Conservation (phyloP, 2,113 vertebrate genomes). For the Burhinus oedicnemus region DNA sequence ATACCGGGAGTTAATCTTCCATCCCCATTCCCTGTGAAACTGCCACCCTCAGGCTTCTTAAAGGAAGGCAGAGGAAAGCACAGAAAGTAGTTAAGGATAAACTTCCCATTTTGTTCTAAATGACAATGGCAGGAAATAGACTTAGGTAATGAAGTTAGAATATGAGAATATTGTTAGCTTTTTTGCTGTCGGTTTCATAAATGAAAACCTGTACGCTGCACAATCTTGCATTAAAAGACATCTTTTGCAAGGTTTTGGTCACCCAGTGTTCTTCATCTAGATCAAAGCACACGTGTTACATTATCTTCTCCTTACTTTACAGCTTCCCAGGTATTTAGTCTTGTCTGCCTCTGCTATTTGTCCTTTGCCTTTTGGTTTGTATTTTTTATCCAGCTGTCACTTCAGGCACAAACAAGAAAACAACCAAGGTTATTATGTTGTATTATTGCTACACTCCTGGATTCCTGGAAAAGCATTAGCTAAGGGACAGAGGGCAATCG, state of each 20-base stretch:
- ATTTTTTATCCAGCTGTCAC: not conserved
- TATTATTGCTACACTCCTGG: not conserved
- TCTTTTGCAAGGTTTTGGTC: not conserved
- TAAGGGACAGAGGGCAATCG: not conserved
- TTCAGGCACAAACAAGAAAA: not conserved
- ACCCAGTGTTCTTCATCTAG: not conserved
- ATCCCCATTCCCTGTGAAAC: not conserved
- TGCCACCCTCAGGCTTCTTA: not conserved
- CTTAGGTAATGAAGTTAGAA: not conserved
- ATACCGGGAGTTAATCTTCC: not conserved
- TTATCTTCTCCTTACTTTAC: not conserved
- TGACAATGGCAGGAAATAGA: not conserved
- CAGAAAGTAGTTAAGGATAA: not conserved
- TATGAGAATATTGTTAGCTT: not conserved
- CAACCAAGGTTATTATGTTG: not conserved
- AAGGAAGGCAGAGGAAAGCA: not conserved
- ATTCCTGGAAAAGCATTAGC: not conserved
- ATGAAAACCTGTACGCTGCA: not conserved
- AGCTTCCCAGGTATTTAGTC: not conserved
- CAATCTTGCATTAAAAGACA: not conserved
- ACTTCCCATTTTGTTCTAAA: not conserved
- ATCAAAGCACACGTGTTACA: not conserved
- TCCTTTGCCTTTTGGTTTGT: not conserved
- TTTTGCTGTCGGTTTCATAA: not conserved
- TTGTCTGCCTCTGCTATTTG: not conserved